Evolutionary conservation across 1,140 invertebrate genomes (phyloP).

Genomic region (Magallana angulata): DNA sequence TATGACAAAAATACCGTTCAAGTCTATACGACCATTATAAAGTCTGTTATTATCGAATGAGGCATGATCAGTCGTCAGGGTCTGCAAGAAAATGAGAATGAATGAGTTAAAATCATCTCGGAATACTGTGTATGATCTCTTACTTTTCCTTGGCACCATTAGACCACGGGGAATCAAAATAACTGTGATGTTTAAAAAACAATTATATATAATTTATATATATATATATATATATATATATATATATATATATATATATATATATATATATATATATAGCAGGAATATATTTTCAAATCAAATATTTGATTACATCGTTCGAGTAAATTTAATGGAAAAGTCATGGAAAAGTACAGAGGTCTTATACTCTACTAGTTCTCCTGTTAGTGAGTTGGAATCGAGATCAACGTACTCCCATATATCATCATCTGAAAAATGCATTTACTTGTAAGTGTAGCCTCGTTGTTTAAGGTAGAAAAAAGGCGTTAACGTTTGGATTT

Average conservation of each 20-base stretch:
- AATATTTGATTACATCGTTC: no score
- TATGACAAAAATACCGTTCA: slow-evolving; percentile 3
- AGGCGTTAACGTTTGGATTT: no score
- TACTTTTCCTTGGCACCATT: slow-evolving; percentile 1
- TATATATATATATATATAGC: no score
- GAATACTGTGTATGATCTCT: slow-evolving; percentile 53
- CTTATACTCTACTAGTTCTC: neutral
- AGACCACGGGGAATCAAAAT: neutral
- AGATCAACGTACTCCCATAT: slow-evolving; percentile 10
- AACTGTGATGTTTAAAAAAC: neutral
- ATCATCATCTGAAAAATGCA: slow-evolving; percentile 1
- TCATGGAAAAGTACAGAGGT: neutral
- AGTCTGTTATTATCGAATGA: slow-evolving; percentile 29
- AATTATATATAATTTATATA: no score
- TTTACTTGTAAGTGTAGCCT: no score
- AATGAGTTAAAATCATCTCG: slow-evolving; percentile 46
- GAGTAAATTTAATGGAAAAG: neutral
- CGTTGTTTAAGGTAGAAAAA: no score
- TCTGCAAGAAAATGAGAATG: slow-evolving; percentile 40
- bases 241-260: no score
- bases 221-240: no score
- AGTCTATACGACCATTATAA: slow-evolving; percentile 41
- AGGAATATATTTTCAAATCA: no score
- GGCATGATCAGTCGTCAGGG: slow-evolving; percentile 23
- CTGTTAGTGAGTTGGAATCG: neutral